Evolutionary conservation across 2,113 vertebrate genomes (phyloP).

Genomic region (Phylloscopus trochiloides): DNA sequence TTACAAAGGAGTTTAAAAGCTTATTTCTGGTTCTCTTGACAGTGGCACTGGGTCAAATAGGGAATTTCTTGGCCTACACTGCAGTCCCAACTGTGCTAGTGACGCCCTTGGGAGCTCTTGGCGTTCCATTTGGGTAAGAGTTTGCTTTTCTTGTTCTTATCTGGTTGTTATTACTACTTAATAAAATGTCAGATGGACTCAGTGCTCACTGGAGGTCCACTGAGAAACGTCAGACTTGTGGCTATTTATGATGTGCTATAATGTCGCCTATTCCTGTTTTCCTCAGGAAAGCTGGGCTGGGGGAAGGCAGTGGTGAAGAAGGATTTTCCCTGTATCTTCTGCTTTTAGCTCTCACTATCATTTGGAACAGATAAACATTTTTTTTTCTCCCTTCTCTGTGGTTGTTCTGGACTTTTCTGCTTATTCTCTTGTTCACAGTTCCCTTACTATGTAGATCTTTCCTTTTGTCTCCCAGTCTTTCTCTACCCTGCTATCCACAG

Average conservation of each 20-base stretch:
- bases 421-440: not conserved
- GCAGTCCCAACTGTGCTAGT: constrained; percentile 90
- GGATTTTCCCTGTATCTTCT: not conserved
- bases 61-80: constrained; percentile 95
- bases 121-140: constrained; percentile 94
- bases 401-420: not conserved
- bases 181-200: not conserved
- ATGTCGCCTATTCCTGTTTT: not conserved
- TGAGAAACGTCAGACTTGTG: not conserved
- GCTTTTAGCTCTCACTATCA: not conserved
- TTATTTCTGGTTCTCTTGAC: constrained; percentile 59
- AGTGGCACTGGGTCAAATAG: constrained; percentile 94
- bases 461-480: not conserved
- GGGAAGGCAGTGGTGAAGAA: not conserved
- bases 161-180: not conserved
- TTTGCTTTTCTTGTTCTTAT: constrained; percentile 40
- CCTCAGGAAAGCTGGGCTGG: not conserved
- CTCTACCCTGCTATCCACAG: not conserved
- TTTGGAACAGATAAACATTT: not conserved
- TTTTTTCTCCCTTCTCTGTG: not conserved
- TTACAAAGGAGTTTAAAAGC: constrained; percentile 11
- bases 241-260: not conserved
- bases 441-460: not conserved
- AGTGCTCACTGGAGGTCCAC: not conserved
- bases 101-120: constrained; percentile 92